Conservation (phyloP, 2,113 vertebrate genomes). For the Oophaga pumilio region DNA sequence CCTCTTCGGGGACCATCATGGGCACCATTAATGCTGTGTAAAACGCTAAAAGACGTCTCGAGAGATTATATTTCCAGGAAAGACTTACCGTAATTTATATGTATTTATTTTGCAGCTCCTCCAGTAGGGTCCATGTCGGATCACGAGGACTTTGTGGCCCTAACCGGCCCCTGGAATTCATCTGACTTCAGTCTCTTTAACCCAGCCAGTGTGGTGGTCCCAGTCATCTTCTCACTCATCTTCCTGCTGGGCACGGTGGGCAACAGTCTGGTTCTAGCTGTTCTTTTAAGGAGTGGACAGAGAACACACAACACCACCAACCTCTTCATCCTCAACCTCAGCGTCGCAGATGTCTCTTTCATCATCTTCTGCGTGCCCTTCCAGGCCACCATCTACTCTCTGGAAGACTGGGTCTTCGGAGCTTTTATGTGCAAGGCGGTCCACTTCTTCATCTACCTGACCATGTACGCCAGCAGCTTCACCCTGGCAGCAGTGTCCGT, state of each 20-base stretch:
- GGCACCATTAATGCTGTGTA: not conserved
- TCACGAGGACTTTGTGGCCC: constrained; percentile 74
- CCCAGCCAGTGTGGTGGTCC: constrained; percentile 80
- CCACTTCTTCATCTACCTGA: constrained; percentile 89
- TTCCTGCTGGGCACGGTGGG: constrained; percentile 84
- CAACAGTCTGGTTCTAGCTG: constrained; percentile 84
- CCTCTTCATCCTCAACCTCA: constrained; percentile 88
- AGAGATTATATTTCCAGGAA: not conserved
- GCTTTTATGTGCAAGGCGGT: constrained; percentile 88
- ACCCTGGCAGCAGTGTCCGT: constrained; percentile 84
- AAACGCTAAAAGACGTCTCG: not conserved
- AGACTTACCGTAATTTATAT: not conserved
- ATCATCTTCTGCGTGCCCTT: constrained; percentile 90
- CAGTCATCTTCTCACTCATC: constrained; percentile 85
- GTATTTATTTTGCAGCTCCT: constrained; percentile 22
- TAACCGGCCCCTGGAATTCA: constrained; percentile 70
- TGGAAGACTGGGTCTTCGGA: constrained; percentile 86
- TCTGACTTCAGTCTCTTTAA: constrained; percentile 79
- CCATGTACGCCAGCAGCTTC: constrained; percentile 91
- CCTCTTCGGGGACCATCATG: not conserved
- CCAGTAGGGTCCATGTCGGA: constrained; percentile 71
- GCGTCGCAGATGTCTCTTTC: constrained; percentile 88
- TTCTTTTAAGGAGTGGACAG: constrained; percentile 80
- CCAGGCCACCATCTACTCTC: constrained; percentile 88
- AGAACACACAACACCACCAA: constrained; percentile 84